phyloP scores from a whole-genome alignment of 2,888 invertebrate genomes.

The Drosophila siamana region DNA sequence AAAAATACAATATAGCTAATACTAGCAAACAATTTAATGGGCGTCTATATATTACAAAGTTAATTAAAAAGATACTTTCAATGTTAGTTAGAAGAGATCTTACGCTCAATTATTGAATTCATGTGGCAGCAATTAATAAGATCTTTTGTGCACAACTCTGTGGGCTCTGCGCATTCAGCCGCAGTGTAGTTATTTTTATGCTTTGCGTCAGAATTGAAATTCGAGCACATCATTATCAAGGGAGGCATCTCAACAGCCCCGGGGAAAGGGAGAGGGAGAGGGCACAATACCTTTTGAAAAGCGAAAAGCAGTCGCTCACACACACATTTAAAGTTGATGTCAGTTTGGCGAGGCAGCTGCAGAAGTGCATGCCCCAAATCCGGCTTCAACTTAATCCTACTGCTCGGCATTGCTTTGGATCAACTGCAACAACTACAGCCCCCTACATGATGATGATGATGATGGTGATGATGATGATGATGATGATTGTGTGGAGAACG shows the following conservation, averaged over 20 bases:
- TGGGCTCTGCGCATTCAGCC: slow-evolving; percentile 33
- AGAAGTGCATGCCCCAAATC: slow-evolving; percentile 49
- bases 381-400: slow-evolving; percentile 51
- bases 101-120: too few relatives aligned
- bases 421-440: slow-evolving; percentile 36
- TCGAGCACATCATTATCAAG: slow-evolving; percentile 39
- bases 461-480: slow-evolving; percentile 40
- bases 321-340: slow-evolving; percentile 18
- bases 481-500: slow-evolving; percentile 47
- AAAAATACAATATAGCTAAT: too few relatives aligned
- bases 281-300: slow-evolving; percentile 41
- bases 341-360: slow-evolving; percentile 29
- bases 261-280: neutral
- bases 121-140: neutral
- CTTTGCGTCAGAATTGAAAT: slow-evolving; percentile 50
- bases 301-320: slow-evolving; percentile 26
- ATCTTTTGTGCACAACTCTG: neutral
- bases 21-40: too few relatives aligned
- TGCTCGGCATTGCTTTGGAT: slow-evolving; percentile 59
- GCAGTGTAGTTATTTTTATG: slow-evolving; percentile 36
- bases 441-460: slow-evolving; percentile 33
- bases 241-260: slow-evolving; percentile 2
- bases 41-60: too few relatives aligned
- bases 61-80: too few relatives aligned
- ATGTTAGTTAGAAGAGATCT: too few relatives aligned